These are phyloP conservation scores for Embiotoca jacksoni DNA, from an alignment of 2,113 vertebrate genomes.

Conservation along the genomic window DNA sequence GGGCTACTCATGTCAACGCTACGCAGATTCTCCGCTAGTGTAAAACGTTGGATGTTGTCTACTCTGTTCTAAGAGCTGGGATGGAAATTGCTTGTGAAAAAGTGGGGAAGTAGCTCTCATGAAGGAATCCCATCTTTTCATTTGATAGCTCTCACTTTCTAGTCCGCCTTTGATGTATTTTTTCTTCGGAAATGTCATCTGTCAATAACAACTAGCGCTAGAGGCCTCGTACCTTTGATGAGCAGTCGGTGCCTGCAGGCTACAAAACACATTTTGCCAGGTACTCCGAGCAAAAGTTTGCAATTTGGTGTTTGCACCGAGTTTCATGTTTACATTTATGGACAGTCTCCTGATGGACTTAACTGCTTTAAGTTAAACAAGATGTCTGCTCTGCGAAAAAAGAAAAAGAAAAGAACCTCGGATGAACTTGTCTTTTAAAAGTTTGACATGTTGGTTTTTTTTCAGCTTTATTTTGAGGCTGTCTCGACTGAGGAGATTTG, in stretches of 20 bases:
- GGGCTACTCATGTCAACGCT: background rate
- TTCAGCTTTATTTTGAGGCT: background rate
- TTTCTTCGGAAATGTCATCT: constrained; percentile 52
- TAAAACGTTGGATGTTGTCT: background rate
- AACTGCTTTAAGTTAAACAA: constrained; percentile 35
- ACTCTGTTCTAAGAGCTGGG: background rate
- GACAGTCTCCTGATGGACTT: constrained; percentile 20
- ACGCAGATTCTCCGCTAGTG: background rate
- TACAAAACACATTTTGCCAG: constrained; percentile 52
- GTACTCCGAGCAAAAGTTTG: constrained; percentile 32
- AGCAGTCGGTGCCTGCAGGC: constrained; percentile 51
- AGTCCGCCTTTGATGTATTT: constrained; percentile 25
- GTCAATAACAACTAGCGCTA: constrained; percentile 62
- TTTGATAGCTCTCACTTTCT: constrained; percentile 5
- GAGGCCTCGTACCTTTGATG: constrained; percentile 51
- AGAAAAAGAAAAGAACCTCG: background rate
- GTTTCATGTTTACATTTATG: constrained; percentile 29
- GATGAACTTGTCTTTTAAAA: constrained; percentile 37
- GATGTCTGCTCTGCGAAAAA: background rate
- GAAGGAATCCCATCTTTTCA: constrained; percentile 10
- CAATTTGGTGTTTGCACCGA: background rate
- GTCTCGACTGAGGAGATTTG: constrained; percentile 22
- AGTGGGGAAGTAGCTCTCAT: background rate
- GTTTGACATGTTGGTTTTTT: constrained; percentile 2
- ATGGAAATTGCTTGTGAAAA: background rate